Percentiles rank a stretch among this genome's conserved stretches.
Conservation (phyloP, 1,140 invertebrate species). For the Branchinecta lynchi region DNA sequence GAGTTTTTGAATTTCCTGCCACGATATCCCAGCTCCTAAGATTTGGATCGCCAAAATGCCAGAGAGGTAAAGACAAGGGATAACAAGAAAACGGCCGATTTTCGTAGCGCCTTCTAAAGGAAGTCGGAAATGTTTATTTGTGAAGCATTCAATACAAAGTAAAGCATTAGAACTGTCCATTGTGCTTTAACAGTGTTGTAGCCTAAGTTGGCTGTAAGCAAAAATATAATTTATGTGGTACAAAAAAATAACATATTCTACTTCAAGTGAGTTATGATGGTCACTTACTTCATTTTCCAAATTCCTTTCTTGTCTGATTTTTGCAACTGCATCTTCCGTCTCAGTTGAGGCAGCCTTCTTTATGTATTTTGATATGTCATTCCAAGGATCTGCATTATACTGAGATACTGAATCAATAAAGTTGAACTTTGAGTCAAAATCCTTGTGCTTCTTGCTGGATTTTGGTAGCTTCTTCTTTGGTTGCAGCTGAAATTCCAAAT, state of each 20-base stretch:
- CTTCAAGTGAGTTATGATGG: slow-evolving; percentile 11
- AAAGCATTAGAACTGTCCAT: too few relatives aligned
- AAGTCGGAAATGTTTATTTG: too few relatives aligned
- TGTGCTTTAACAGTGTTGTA: too few relatives aligned
- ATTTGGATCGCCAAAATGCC: too few relatives aligned
- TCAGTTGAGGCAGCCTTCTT: slow-evolving; percentile 60
- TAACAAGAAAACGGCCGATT: too few relatives aligned
- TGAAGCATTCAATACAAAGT: too few relatives aligned
- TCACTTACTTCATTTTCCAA: slow-evolving; percentile 1
- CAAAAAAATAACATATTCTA: not conserved
- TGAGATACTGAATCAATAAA: slow-evolving; percentile 54
- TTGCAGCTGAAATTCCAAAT: slow-evolving; percentile 44
- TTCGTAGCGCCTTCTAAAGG: too few relatives aligned
- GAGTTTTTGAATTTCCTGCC: too few relatives aligned
- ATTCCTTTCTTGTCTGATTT: slow-evolving; percentile 37
- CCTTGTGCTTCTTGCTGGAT: slow-evolving; percentile 44
- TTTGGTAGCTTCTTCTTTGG: slow-evolving; percentile 44
- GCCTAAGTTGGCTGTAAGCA: too few relatives aligned
- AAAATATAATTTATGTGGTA: too few relatives aligned
- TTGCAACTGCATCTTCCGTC: slow-evolving; percentile 68
- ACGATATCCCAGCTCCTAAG: too few relatives aligned
- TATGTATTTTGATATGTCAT: slow-evolving; percentile 64
- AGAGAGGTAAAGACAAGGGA: too few relatives aligned
- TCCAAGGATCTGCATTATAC: slow-evolving; percentile 68
- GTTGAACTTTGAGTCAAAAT: slow-evolving; percentile 55